These are phyloP conservation scores for Acanthacorydalis orientalis DNA, from an alignment of 2,888 invertebrate genomes.

Conservation along the genomic window DNA sequence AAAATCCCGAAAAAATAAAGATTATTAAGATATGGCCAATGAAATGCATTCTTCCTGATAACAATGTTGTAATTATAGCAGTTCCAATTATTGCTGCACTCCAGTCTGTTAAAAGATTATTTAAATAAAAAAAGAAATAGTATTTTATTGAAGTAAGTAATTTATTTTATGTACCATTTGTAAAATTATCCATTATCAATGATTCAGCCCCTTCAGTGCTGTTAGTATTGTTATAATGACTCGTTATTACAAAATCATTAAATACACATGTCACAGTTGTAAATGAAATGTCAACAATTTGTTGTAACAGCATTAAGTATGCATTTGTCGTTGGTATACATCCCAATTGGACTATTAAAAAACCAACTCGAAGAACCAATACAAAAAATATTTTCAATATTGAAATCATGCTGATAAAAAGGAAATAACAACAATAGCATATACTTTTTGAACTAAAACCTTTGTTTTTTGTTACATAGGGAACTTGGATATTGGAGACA, in stretches of 20 bases:
- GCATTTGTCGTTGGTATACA: conserved; percentile 22
- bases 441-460: not conserved
- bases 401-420: too few relatives aligned
- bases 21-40: conserved; percentile 15
- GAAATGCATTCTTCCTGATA: conserved; percentile 19
- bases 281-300: conserved; percentile 20
- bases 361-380: conserved; percentile 14
- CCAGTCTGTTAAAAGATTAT: conserved; percentile 18
- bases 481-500: too few relatives aligned
- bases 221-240: too few relatives aligned
- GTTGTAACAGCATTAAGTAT: conserved; percentile 21
- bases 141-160: too few relatives aligned
- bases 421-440: not conserved
- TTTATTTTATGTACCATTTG: too few relatives aligned
- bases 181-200: too few relatives aligned
- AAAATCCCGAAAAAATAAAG: conserved; percentile 15
- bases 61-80: conserved; percentile 19
- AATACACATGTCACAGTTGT: conserved; percentile 10
- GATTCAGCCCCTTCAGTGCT: too few relatives aligned
- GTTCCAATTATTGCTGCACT: conserved; percentile 18
- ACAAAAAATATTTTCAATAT: too few relatives aligned
- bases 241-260: too few relatives aligned
- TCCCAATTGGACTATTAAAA: conserved; percentile 19
- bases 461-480: too few relatives aligned
- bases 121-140: too few relatives aligned